Evolutionary conservation across 2,888 invertebrate genomes (phyloP), one percentile per base, ranked within the genome.

Genomic region (Galeopsomyia nigrocyanea): DNA sequence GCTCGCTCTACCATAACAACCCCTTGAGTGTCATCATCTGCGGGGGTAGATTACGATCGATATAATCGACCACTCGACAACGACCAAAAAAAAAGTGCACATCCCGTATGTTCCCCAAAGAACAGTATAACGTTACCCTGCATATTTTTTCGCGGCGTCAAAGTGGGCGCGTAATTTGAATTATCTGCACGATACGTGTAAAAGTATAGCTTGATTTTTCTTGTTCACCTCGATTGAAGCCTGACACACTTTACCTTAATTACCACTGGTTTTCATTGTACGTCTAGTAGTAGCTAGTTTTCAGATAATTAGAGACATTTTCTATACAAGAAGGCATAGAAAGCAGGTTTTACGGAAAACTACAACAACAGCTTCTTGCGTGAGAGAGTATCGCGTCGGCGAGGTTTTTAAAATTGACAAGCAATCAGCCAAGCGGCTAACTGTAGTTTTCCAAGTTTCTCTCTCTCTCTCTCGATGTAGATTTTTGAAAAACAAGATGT

Each of bases 41-140:
- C 22, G 21, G 57, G 74, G 62, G 70, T 63, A 69, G 69, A 73
- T 73, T 73, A 13, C 69, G 66, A 74, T 74, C 69, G 70, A 74
- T 74, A 74, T 74, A 70, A 67, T 67, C 63, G 67, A 53, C 47
- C 67, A 67, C 63, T 70, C 70, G 70, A 63, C 3, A 49, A 9
- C 7, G 13, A 39, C 39, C 1, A 39, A n/a, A 7, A 39, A 57
- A 70, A 74, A 74, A 74, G 21, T 70, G 69, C 58, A 22, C 69
- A 69, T 62, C 61, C 69, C 47, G 53, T 17, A 9, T 10, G 39
- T 66, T 61, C 66, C 57, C 13, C n/a, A n/a, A 5, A 58, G 69
- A 66, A 47, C 67, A 22, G 17, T n/a, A 49, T 55, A 22, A 46
- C 22, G 13, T 14, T n/a, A 17, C 49, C 46, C 39, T 56, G 50